Base-by-base conservation (phyloP, 1,140 invertebrate genomes). In the Drosophila arawakana region DNA sequence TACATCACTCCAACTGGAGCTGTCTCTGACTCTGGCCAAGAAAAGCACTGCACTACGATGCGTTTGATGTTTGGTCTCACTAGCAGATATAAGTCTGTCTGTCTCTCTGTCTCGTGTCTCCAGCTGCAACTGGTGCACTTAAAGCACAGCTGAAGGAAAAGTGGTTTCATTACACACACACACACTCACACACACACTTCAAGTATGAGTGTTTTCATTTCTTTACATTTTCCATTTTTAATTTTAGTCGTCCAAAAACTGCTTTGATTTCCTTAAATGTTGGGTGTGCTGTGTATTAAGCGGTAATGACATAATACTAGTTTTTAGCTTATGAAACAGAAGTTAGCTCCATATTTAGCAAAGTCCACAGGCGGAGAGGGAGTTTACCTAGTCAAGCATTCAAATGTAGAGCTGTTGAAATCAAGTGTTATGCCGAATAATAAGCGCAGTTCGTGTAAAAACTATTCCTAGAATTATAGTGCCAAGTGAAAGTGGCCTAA, bases 211-310 rank as follows among this genome's bases (percentile, higher is more conserved):
- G 59, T 65, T 71, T 75, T 65, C 43, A 44, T 69, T 76, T 72
- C 67, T 63, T 61, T 44, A 66, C 58, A 59, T 52, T 70, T 41
- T 15, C 8, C 52, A 8, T 55, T 55, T 39, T 55, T 55, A 35
- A 11, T 54, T 39, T 39, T 55, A 21, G 13, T 55, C 15, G 13
- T 59, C 59, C 76, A 70, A 60, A 52, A 78, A 68, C 73, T 86
- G 77, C 59, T 78, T 78, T 81, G 84, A 84, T 89, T 90, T 89
- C 81, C 84, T 89, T 89, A 84, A 89, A 89, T 78, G 68, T 73
- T 81, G 85, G 81, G 84, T 78, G 84, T 83, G 80, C 54, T 73
- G 67, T 77, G n/a, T 55, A 4, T 50, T 70, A 65, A 80, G 76
- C 58, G 80, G 69, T 61, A 5, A 57, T 89, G 84, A 90, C 78